Conservation (phyloP, 2,797 vertebrate genomes). For the Tauraco hartlaubi region DNA sequence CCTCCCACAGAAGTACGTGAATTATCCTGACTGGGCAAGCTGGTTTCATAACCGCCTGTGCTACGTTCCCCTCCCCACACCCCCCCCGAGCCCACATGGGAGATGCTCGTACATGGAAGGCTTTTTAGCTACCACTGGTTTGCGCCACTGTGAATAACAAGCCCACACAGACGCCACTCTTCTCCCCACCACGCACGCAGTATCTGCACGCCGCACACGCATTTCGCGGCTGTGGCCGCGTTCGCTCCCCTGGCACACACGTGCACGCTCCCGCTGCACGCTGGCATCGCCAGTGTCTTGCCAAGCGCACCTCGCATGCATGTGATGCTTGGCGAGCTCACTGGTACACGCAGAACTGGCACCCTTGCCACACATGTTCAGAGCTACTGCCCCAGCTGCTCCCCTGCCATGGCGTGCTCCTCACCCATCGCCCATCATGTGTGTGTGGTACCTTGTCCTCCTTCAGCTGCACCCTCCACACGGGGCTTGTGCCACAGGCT, state of each 20-base stretch:
- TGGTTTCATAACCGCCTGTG: conserved; percentile 33
- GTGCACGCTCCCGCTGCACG: rapidly evolving
- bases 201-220: not conserved
- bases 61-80: not conserved
- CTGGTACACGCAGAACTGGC: rapidly evolving
- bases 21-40: conserved; percentile 28
- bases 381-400: not conserved
- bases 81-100: not conserved
- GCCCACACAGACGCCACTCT: not conserved
- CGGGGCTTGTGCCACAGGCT: rapidly evolving
- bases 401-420: not conserved
- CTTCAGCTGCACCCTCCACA: not conserved
- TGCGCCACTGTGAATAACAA: not conserved
- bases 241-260: not conserved
- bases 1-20: conserved; percentile 30
- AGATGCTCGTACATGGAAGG: not conserved
- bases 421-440: rapidly evolving
- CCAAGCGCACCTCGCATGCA: rapidly evolving
- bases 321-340: not conserved
- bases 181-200: rapidly evolving
- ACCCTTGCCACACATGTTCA: rapidly evolving
- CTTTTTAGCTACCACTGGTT: not conserved
- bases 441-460: not conserved
- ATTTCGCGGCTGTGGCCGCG: not conserved
- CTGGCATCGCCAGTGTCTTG: not conserved